These are phyloP conservation scores for Gryllus longicercus DNA, from an alignment of 2,888 invertebrate genomes.

Conservation along the genomic window DNA sequence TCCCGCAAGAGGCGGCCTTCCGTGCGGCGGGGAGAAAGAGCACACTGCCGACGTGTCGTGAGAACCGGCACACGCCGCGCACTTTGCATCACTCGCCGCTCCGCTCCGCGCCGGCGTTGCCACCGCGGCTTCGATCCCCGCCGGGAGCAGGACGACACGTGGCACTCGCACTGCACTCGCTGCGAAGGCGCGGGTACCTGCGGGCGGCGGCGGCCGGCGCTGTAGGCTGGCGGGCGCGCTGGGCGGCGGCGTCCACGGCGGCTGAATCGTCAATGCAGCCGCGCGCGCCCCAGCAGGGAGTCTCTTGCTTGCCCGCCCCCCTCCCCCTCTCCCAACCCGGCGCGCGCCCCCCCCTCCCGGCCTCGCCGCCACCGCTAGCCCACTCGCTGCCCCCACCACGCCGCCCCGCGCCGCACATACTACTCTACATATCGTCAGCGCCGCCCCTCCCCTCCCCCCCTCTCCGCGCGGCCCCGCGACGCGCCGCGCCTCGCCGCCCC, in stretches of 20 bases:
- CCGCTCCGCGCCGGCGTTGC: not conserved
- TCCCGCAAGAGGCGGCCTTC: too few relatives aligned
- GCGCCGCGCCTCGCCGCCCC: not conserved
- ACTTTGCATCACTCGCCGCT: not conserved
- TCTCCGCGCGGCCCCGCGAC: too few relatives aligned
- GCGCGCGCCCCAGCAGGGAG: not conserved
- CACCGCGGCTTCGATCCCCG: too few relatives aligned
- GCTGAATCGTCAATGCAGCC: not conserved
- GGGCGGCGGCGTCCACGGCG: too few relatives aligned
- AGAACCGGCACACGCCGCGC: not conserved
- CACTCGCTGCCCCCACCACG: not conserved
- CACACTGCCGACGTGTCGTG: not conserved
- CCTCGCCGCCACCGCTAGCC: not conserved
- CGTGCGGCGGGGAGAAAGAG: too few relatives aligned
- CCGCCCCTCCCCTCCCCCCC: not conserved
- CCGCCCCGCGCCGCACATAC: not conserved
- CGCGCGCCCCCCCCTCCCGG: slow-evolving; percentile 12
- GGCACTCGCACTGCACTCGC: not conserved
- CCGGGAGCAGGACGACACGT: not conserved
- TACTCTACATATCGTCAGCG: not conserved
- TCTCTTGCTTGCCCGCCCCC: not conserved
- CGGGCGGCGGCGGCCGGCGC: too few relatives aligned
- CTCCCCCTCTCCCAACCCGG: not conserved
- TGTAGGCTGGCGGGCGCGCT: too few relatives aligned
- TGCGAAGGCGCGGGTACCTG: not conserved